Conservation (phyloP, 2,797 vertebrate species). For the Propithecus perrieri region DNA sequence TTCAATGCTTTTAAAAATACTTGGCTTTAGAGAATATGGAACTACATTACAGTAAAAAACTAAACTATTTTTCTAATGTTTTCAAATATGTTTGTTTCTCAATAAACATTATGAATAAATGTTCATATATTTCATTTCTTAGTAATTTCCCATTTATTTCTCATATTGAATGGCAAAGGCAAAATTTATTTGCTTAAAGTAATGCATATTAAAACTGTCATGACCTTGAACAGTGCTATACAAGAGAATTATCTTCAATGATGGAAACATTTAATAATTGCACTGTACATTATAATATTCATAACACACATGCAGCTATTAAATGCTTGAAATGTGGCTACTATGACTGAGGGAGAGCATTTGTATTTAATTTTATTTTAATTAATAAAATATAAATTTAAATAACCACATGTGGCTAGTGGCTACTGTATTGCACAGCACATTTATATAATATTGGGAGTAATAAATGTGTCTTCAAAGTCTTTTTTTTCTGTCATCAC, state of each 20-base stretch:
- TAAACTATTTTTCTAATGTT: neutral
- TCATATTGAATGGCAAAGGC: neutral
- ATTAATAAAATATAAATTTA: slow-evolving; percentile 8
- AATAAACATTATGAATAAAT: neutral
- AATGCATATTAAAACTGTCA: neutral
- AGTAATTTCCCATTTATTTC: neutral
- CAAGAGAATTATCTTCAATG: neutral
- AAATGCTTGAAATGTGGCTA: neutral
- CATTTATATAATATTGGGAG: neutral
- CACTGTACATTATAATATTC: neutral
- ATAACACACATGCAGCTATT: neutral
- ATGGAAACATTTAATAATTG: neutral
- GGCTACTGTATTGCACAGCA: neutral
- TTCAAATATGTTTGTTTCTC: neutral
- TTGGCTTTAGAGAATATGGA: neutral
- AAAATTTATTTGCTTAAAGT: neutral
- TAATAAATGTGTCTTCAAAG: neutral
- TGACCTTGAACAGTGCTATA: neutral
- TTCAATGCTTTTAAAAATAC: neutral
- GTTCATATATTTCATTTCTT: neutral
- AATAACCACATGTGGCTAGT: neutral
- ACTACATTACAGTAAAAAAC: neutral
- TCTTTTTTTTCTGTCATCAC: neutral
- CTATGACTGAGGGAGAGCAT: neutral
- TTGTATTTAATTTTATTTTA: neutral